phyloP scores from a whole-genome alignment of 64 coral and sea anemone genomes.

The Actinia tenebrosa region DNA sequence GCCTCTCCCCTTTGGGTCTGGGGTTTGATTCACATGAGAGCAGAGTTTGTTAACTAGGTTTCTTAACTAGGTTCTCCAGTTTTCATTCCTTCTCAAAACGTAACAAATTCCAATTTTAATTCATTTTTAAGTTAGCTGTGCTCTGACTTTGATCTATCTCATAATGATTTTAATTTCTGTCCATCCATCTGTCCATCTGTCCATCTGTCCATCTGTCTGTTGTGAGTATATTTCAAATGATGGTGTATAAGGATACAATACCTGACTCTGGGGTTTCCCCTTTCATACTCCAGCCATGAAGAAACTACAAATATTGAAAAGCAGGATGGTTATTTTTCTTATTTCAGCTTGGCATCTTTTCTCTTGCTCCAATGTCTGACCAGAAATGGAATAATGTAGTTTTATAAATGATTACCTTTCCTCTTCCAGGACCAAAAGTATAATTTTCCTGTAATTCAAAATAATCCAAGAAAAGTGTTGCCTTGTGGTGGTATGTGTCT shows the following conservation, averaged over 20 bases:
- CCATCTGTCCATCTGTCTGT: no score
- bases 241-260: background rate
- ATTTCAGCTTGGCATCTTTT: background rate
- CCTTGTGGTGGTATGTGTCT: constrained; percentile 93
- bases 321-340: background rate
- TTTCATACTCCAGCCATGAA: constrained; percentile 94
- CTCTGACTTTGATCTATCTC: no score
- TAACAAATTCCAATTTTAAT: no score
- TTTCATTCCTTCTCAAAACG: no score
- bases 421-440: constrained; percentile 52
- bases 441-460: constrained; percentile 86
- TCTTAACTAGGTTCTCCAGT: no score
- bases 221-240: no score
- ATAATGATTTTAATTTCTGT: no score
- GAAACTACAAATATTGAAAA: constrained; percentile 57
- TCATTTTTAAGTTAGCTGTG: no score
- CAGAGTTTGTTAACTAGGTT: no score
- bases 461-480: constrained; percentile 83
- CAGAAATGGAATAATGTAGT: background rate
- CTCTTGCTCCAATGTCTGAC: background rate
- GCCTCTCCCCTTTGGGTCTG: no score
- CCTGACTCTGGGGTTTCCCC: constrained; percentile 60
- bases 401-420: constrained; percentile 53
- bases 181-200: no score
- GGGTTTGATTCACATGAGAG: no score